A percentile compares a stretch with the other conserved stretches of the same genome.
phyloP scores from a whole-genome alignment of 23 tunicate genomes.

The Clavelina lepadiformis region DNA sequence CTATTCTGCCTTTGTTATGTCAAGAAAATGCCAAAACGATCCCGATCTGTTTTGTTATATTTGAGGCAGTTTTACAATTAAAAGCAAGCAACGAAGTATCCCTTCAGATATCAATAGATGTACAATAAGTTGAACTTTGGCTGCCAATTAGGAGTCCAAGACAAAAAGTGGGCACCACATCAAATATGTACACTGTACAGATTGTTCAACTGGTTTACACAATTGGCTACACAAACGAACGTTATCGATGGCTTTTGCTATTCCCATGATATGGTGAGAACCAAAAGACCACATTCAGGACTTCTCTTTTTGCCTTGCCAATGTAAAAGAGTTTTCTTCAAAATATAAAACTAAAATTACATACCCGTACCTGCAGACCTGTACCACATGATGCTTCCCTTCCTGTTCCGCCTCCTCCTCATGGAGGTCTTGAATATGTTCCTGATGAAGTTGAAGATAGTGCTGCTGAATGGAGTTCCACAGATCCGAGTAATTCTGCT shows the following conservation, averaged over 20 bases:
- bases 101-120: conserved; percentile 17
- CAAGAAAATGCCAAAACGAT: conserved; percentile 18
- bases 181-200: conserved; percentile 7
- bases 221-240: conserved; percentile 24
- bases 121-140: conserved; percentile 18
- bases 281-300: conserved; percentile 16
- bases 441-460: conserved; percentile 25
- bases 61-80: conserved; percentile 15
- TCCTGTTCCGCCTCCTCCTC: conserved; percentile 24
- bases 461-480: conserved; percentile 8
- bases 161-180: conserved; percentile 27
- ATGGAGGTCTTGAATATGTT: conserved; percentile 6
- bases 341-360: conserved; percentile 17
- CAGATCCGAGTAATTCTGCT: conserved; percentile 12
- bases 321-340: conserved; percentile 15
- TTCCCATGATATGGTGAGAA: conserved; percentile 10
- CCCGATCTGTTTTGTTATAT: conserved; percentile 18
- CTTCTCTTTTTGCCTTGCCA: conserved; percentile 14
- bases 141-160: conserved; percentile 18
- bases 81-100: conserved; percentile 7
- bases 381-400: conserved; percentile 15
- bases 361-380: conserved; percentile 23
- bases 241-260: conserved; percentile 21
- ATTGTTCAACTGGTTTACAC: conserved; percentile 16
- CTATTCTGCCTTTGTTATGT: no score